Base-by-base conservation (phyloP, 2,113 vertebrate species). In the Calypte anna region DNA sequence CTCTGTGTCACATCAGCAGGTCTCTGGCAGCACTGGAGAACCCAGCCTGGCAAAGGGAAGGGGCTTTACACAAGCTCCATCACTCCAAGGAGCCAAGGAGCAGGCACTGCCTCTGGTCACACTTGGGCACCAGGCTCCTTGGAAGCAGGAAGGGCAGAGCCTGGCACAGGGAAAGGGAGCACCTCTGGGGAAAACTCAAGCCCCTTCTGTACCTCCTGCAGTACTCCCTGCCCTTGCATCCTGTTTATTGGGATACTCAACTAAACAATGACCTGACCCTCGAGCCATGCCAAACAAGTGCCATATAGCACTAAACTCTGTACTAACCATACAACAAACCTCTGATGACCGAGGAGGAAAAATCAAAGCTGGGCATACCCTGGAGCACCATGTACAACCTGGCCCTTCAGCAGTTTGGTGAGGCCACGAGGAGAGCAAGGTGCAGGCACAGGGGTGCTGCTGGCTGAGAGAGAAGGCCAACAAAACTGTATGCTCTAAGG, bases 401-500 rank as follows among this genome's bases (percentile, higher is more conserved):
- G 69, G 18, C 27, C 22, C 31, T 2, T 15, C 62, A 62, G 86
- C 31, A 44, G 76, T n/a, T 95, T 24, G 27, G 81, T 24, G n/a
- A 77, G 46, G 82, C 84, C 83, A 69, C 74, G 55, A 85, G 51
- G 40, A 24, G n/a, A 78, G 74, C 1, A 4, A 27, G 58, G 30
- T 36, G 44, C 16, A 21, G 43, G 43, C 61, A 36, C 1, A 1
- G 46, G 59, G 87, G 89, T 75, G 59, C 79, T 94, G 55, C 67
- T 1, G 23, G 55, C 75, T 74, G 30, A 88, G 91, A 63, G 92
- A 92, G 86, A 91, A 84, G 86, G 76, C 93, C 91, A 93, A 82
- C 22, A 80, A 95, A 95, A 91, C 87, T 8, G 3, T 38, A 74
- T 3, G 64, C 82, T 93, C 93, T 97, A 93, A 97, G 96, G 96